Conservation (phyloP, 2,888 invertebrate species). For the Pocota personata region DNA sequence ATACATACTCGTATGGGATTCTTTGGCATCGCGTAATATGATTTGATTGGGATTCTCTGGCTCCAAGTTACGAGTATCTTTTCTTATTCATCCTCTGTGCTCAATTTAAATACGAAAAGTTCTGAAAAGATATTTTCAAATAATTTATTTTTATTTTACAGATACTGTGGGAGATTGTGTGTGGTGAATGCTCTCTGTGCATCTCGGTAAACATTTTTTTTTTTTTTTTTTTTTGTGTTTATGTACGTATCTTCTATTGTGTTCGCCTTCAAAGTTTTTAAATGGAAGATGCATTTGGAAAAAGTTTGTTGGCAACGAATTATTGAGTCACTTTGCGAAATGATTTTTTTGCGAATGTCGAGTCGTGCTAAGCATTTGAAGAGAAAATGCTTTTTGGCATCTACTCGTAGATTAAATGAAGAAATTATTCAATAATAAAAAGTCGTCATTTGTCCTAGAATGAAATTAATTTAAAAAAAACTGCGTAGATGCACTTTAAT, state of each 20-base stretch:
- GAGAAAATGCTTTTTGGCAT: conserved; percentile 16
- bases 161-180: conserved; percentile 5
- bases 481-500: neutral
- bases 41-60: conserved; percentile 40
- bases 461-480: neutral
- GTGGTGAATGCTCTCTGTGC: conserved; percentile 1
- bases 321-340: conserved; percentile 17
- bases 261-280: conserved; percentile 34
- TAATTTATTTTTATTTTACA: conserved; percentile 48
- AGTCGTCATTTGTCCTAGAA: neutral
- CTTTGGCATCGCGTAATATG: conserved; percentile 32
- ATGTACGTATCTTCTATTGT: conserved; percentile 13
- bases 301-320: conserved; percentile 13
- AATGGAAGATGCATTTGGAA: conserved; percentile 31
- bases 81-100: conserved; percentile 32
- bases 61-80: conserved; percentile 57
- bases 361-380: conserved; percentile 6
- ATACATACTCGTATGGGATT: neutral
- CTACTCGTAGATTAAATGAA: neutral
- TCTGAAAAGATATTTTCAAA: conserved; percentile 61
- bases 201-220: conserved; percentile 28
- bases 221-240: neutral
- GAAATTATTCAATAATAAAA: neutral
- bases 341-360: neutral
- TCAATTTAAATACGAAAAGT: conserved; percentile 64